Evolutionary conservation across 2,888 invertebrate genomes (phyloP).

Genomic region (Ischnus inquisitorius): DNA sequence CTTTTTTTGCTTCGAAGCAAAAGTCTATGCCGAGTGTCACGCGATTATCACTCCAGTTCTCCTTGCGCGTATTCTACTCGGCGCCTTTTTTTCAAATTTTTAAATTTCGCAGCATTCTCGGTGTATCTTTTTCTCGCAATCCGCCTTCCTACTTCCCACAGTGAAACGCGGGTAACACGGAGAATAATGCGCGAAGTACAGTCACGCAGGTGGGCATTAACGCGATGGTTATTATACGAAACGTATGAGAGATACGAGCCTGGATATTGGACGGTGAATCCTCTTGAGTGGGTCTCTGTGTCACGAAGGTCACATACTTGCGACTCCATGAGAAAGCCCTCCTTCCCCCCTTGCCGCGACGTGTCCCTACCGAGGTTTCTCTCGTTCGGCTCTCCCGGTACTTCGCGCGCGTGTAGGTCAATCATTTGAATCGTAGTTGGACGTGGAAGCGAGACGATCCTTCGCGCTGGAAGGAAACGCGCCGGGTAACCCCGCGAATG

Average conservation of each 20-base stretch:
- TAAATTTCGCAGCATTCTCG: conserved; percentile 21
- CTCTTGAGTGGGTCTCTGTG: conserved; percentile 84
- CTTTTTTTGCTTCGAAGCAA: background rate
- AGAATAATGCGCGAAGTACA: conserved; percentile 39
- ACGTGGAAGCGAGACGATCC: conserved; percentile 48
- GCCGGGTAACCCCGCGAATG: conserved; percentile 46
- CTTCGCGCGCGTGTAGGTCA: conserved; percentile 30
- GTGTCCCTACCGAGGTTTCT: conserved; percentile 51
- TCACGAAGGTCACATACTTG: conserved; percentile 83
- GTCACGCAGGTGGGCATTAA: conserved; percentile 37
- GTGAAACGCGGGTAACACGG: conserved; percentile 24
- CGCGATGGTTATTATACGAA: conserved; percentile 3
- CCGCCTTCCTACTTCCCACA: conserved; percentile 64
- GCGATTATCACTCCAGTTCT: conserved; percentile 11
- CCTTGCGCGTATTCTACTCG: conserved; percentile 27
- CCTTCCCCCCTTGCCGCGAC: background rate
- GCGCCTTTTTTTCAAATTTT: background rate
- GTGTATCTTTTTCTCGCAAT: conserved; percentile 30
- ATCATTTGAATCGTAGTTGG: conserved; percentile 7
- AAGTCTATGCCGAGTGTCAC: conserved; percentile 18
- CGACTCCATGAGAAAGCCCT: conserved; percentile 64
- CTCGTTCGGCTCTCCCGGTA: background rate
- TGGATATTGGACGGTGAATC: conserved; percentile 51
- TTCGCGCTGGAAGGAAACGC: conserved; percentile 43
- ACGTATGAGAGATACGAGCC: conserved; percentile 33